Percentiles rank a stretch among this genome's conserved stretches.
Conservation (phyloP, 2,888 invertebrate species). For the Bombylius major region DNA sequence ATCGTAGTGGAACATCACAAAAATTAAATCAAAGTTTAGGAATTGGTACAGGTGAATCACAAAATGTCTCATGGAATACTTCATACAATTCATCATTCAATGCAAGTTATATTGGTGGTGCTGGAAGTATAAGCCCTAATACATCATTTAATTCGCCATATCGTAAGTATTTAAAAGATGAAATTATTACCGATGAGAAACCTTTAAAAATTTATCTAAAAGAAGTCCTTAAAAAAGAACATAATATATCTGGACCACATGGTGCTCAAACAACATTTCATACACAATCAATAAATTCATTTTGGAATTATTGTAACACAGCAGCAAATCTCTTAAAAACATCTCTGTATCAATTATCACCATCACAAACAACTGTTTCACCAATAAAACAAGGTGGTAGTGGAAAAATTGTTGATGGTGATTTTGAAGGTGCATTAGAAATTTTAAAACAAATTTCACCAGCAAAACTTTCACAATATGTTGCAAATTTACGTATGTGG, state of each 20-base stretch:
- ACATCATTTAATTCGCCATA: conserved; percentile 29
- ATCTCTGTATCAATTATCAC: conserved; percentile 33
- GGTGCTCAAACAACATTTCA: conserved; percentile 18
- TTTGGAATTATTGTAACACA: conserved; percentile 36
- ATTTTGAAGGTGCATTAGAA: not conserved
- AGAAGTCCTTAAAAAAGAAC: conserved; percentile 27
- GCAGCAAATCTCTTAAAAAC: conserved; percentile 31
- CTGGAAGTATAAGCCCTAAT: conserved; percentile 20
- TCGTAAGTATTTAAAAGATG: conserved; percentile 27
- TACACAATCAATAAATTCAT: conserved; percentile 27
- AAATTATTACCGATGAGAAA: conserved; percentile 40
- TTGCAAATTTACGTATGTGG: conserved; percentile 74
- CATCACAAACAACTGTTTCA: conserved; percentile 21
- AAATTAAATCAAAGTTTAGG: conserved; percentile 15
- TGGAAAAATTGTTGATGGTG: not conserved
- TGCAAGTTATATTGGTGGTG: conserved; percentile 14
- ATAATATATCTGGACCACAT: conserved; percentile 22
- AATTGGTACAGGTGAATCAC: conserved; percentile 18
- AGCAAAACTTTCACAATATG: conserved; percentile 53
- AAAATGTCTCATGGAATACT: conserved; percentile 23
- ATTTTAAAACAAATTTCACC: not conserved
- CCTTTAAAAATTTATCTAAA: conserved; percentile 38
- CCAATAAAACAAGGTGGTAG: conserved; percentile 23
- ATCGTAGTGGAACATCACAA: conserved; percentile 24
- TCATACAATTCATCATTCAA: conserved; percentile 26